Evolutionary conservation across 2,113 vertebrate genomes (phyloP), one percentile per base, ranked within the genome.

Genomic region (Tenebrosternarchus preto): DNA sequence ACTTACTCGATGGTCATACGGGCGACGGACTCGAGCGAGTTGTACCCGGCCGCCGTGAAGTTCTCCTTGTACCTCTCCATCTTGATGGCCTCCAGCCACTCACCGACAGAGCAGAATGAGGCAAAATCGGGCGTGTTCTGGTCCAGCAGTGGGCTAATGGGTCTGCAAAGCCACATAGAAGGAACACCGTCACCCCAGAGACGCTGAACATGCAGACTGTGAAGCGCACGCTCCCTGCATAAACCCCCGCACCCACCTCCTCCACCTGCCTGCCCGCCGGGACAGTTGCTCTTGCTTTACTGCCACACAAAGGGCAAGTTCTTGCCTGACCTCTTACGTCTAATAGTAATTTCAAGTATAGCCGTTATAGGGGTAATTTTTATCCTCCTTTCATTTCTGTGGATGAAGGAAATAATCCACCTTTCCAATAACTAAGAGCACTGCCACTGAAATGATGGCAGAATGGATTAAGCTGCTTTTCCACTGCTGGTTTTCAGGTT

Each of bases 51-150:
- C 80, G 97, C 96, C 88, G 96, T 98, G 93, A 99, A 98, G 93
- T 98, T 99, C 91, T 98, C 97, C 89, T 95, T 93, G 91, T 99
- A 99, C 91, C 96, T 93, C 89, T 98, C 98, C 98, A 99, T 99
- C 93, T 99, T 99, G 94, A 99, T 99, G 92, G 97, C 97, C 93
- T 98, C 96, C 89, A 99, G 92, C 98, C 98, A 99, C 92, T 99
- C 97, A 88, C 94, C 95, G 91, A 99, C 96, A 43, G 97, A 95
- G 92, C 96, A 94, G 91, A 99, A 98, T 85, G 97, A 91, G 80
- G 95, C 95, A 92, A 99, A 98, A 90, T 98, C 96, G 78, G 95
- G 96, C 85, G 96, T 95, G 90, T 94, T 98, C 93, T 98, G 97
- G 93, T 98, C 96, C 91, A 99, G 92, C 91, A 98, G 96, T 83